Evolutionary conservation across 2,888 invertebrate genomes (phyloP).

Genomic region (Cheilosia vulpina): DNA sequence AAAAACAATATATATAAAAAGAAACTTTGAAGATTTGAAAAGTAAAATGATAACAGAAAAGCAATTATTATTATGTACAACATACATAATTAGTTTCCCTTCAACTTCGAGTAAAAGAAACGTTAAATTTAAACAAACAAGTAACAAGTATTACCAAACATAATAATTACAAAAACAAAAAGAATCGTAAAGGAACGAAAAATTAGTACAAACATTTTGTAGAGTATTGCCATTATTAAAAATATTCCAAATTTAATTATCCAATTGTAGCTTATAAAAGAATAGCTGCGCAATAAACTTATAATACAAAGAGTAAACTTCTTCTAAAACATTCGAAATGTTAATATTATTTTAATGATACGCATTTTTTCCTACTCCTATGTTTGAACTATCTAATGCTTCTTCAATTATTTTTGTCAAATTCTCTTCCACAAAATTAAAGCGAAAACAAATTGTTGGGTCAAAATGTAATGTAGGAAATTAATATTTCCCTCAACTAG

Average conservation of each 20-base stretch:
- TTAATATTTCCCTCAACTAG: too few relatives aligned
- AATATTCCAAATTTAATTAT: constrained; percentile 62
- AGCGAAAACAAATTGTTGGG: too few relatives aligned
- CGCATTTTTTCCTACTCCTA: neutral
- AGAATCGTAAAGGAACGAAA: constrained; percentile 65
- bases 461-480: too few relatives aligned
- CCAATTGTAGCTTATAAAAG: constrained; percentile 46
- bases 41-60: constrained; percentile 61
- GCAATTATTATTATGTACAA: constrained; percentile 73
- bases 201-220: constrained; percentile 74
- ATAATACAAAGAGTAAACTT: constrained; percentile 56
- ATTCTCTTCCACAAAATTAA: too few relatives aligned
- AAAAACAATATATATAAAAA: constrained; percentile 8
- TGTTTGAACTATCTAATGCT: too few relatives aligned
- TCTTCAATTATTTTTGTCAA: too few relatives aligned
- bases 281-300: constrained; percentile 17
- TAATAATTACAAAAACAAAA: constrained; percentile 26
- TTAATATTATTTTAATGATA: neutral
- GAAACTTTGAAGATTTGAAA: constrained; percentile 23
- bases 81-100: constrained; percentile 43
- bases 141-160: constrained; percentile 29
- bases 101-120: constrained; percentile 18
- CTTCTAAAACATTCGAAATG: constrained; percentile 36
- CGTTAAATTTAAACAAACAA: neutral
- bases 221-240: constrained; percentile 62